phyloP scores from a whole-genome alignment of 2,888 invertebrate genomes.

The Torymus tubicola region DNA sequence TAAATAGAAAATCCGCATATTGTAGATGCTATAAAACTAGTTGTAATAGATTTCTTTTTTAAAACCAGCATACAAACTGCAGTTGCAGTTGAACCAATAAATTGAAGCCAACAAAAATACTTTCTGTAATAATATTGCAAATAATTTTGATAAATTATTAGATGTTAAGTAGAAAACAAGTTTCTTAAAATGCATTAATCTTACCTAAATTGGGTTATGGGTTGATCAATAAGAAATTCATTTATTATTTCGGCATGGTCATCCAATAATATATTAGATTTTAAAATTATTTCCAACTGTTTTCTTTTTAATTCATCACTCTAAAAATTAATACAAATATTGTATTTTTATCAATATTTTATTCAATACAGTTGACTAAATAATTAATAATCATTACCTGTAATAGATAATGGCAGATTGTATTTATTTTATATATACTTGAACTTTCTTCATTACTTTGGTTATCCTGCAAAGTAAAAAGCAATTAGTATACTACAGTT shows the following conservation, averaged over 20 bases:
- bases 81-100: conserved; percentile 61
- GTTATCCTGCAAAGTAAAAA: neutral
- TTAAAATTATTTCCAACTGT: conserved; percentile 66
- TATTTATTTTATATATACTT: neutral
- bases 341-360: neutral
- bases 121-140: conserved; percentile 57
- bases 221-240: conserved; percentile 59
- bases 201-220: conserved; percentile 58
- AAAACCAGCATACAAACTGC: conserved; percentile 55
- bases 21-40: conserved; percentile 58
- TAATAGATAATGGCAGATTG: conserved; percentile 24
- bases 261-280: conserved; percentile 67
- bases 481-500: neutral
- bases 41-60: conserved; percentile 57
- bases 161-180: neutral
- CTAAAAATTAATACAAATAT: conserved; percentile 50
- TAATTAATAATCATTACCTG: conserved; percentile 36
- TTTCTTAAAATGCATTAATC: conserved; percentile 26
- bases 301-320: conserved; percentile 59
- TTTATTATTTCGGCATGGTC: conserved; percentile 68
- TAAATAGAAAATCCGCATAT: conserved; percentile 58
- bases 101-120: conserved; percentile 59
- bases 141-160: conserved; percentile 1
- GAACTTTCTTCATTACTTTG: no score
- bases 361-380: neutral